Evolutionary conservation across 2,113 vertebrate species (phyloP), one percentile per base, ranked within the genome.

Genomic region (Tenrec ecaudatus): DNA sequence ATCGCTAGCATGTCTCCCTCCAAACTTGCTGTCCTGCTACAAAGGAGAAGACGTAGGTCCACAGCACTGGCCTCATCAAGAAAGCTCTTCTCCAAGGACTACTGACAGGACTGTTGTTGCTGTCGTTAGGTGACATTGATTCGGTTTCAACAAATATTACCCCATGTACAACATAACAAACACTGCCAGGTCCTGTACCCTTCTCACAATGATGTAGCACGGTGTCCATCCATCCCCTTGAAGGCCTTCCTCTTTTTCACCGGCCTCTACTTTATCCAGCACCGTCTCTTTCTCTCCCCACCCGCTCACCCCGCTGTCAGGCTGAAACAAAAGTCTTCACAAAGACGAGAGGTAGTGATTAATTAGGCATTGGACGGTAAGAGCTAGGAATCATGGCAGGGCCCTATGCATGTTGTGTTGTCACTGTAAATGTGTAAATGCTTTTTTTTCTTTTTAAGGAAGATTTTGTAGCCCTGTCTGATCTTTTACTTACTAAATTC

Each of bases 401-500:
- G n/a, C 23, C 15, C 33, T 85, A 40, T 58, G 9, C 73, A 10
- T 40, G 87, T 82, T 95, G 64, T 36, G 6, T 33, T 82, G 27
- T 6, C 47, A 71, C 31, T 81, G 17, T 38, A 80, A 83, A 62
- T 16, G 11, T 2, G 40, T 40, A 80, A 62, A 66, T 66, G 64
- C 29, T 66, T 78, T 92, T 27, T 57, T 62, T 7, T 47, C 19
- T 80, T 64, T 5, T 47, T 47, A 6, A 47, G 43, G 43, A 47
- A 53, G 58, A 66, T 75, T 82, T 93, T 82, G 2, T 71, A 82
- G 58, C 57, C 53, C n/a, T 89, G 66, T 33, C 11, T 88, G 16
- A 77, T 90, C 33, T 66, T 60, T 66, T 66, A 66, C 2, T 77
- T 23, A 80, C 69, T 93, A 73, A 62, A 81, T 53, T 89, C 81